A percentile compares a stretch with the other conserved stretches of the same genome.
Evolutionary conservation across 2,113 vertebrate genomes (phyloP).

Genomic region (Xyliphius kryptos): DNA sequence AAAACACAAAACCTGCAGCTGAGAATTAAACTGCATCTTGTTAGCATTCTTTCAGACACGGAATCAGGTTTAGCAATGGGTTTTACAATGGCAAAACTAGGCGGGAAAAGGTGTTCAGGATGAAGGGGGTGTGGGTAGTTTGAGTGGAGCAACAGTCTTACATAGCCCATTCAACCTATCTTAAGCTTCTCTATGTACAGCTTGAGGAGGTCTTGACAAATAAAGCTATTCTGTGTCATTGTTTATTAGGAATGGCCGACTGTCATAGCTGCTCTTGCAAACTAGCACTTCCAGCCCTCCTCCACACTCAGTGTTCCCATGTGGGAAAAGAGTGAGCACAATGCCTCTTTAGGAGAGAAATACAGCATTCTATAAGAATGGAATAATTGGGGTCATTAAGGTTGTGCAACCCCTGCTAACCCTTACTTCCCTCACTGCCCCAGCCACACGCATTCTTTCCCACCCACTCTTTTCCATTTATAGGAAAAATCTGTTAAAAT

Average conservation of each 20-base stretch:
- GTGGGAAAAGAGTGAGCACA: conserved; percentile 40
- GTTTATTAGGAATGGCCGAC: conserved; percentile 46
- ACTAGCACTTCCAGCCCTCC: conserved; percentile 29
- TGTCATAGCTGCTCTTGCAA: conserved; percentile 38
- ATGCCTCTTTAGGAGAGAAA: conserved; percentile 39
- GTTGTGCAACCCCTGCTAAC: conserved; percentile 34
- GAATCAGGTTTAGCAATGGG: conserved; percentile 41
- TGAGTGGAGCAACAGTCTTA: conserved; percentile 25
- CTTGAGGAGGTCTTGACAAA: conserved; percentile 45
- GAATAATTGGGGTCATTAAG: conserved; percentile 47
- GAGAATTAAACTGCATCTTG: conserved; percentile 48
- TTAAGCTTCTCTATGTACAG: conserved; percentile 42
- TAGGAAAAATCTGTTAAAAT: too few relatives aligned
- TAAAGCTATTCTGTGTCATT: conserved; percentile 52
- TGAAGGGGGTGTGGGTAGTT: conserved; percentile 32
- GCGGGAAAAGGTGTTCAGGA: too few relatives aligned
- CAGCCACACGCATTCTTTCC: too few relatives aligned
- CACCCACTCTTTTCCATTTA: too few relatives aligned
- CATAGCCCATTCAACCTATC: conserved; percentile 36
- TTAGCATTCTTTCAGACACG: conserved; percentile 46
- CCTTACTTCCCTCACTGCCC: conserved; percentile 32
- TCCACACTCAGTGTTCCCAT: conserved; percentile 39
- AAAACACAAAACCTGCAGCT: too few relatives aligned
- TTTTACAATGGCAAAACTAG: too few relatives aligned
- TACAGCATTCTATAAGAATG: conserved; percentile 40